Evolutionary conservation across 1,140 invertebrate genomes (phyloP).

Genomic region (Caenorhabditis brenneri): DNA sequence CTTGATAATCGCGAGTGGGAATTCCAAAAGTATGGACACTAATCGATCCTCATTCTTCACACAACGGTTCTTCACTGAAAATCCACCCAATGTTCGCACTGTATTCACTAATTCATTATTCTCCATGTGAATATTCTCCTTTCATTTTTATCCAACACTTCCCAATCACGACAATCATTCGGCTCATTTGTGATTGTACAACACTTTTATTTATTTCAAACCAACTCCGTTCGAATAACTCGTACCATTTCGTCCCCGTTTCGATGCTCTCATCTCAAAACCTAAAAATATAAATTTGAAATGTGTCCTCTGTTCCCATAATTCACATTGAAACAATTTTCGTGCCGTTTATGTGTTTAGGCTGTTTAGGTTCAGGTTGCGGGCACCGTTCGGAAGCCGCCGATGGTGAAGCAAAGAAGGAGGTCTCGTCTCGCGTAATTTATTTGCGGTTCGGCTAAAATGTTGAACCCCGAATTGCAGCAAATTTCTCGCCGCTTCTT

Average conservation of each 20-base stretch:
- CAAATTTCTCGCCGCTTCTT: conserved; percentile 37
- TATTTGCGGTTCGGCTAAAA: conserved; percentile 40
- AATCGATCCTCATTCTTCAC: conserved; percentile 22
- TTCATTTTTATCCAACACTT: background rate
- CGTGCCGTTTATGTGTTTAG: conserved; percentile 18
- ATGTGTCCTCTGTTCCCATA: background rate
- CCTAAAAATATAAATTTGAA: background rate
- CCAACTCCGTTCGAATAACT: background rate
- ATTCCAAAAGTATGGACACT: conserved; percentile 87
- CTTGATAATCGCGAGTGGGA: conserved; percentile 99
- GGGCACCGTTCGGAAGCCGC: conserved; percentile 18
- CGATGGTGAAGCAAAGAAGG: background rate
- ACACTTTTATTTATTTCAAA: background rate
- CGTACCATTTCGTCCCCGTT: background rate
- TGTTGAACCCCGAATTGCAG: conserved; percentile 26
- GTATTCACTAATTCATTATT: background rate
- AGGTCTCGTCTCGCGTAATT: conserved; percentile 18
- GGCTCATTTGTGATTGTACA: background rate
- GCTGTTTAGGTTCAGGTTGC: conserved; percentile 29
- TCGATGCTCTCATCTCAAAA: background rate
- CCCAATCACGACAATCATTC: background rate
- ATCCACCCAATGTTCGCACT: background rate
- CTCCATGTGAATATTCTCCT: background rate
- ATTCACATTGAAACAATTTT: background rate
- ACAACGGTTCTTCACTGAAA: background rate